Base-by-base conservation (phyloP, 1,140 invertebrate species). In the Drosophila orena region DNA sequence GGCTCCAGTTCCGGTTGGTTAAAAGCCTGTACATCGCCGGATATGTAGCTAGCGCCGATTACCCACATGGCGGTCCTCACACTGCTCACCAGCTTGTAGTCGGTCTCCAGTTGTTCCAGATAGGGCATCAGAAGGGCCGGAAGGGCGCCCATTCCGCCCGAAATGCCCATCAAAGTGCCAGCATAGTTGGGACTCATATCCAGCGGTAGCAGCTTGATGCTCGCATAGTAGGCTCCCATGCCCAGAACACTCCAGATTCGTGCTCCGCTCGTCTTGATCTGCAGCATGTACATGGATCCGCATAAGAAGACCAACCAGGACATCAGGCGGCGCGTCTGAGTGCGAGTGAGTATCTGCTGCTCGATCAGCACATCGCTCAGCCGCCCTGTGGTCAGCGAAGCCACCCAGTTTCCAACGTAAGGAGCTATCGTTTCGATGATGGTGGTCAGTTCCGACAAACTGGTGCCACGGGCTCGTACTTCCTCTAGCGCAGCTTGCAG, bases 181-280 rank as follows among this genome's bases (percentile, higher is more conserved):
- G 96, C 95, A 89, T 95, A 97, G 77, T 96, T 96, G 30, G 96
- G 95, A 77, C 96, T 96, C 60, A 97, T 94, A 91, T 97, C 96
- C 52, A 97, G 93, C 2, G 96, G 95, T 81, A 97, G 97, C 10
- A 97, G 95, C 77, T 95, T 95, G 88, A 95, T 94, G 17, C 95
- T 95, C 0, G 94, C 94, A 73, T 95, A 95, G 79, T 93, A 97
- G 62, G 94, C 95, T 5, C 95, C 96, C 93, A 73, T 59, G 4
- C 75, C 79, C 12, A 89, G 5, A 7, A 79, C 55, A 4, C 38
- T 72, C 84, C 79, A 88, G 5, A 52, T 34, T 0, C 60, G 35
- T 0, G 57, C 37, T 3, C 34, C 40, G 3, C 40, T 22, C 2
- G 15, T 37, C 14, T 72, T 38, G 6, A 38, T 30, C n/a, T 78